These are phyloP conservation scores for Isotomurus palustris DNA, from an alignment of 2,888 invertebrate genomes.

Conservation along the genomic window DNA sequence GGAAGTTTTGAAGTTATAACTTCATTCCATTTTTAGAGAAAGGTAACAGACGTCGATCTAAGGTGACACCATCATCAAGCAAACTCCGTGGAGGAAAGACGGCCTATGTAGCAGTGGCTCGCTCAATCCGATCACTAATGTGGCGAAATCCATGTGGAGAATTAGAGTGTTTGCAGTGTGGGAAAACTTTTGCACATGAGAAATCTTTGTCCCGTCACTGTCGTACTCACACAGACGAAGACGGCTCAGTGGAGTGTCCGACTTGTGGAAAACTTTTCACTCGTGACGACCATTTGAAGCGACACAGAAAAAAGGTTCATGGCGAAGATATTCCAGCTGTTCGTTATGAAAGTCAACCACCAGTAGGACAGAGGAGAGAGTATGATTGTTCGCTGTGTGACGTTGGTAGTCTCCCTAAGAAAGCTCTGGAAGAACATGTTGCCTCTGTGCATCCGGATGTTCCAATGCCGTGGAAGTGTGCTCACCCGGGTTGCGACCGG, in stretches of 20 bases:
- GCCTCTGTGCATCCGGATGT: background rate
- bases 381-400: conserved; percentile 3
- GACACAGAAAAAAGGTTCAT: conserved; percentile 2
- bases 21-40: background rate
- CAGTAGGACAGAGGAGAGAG: background rate
- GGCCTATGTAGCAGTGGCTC: too few species aligned
- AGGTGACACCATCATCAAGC: too few species aligned
- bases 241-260: background rate
- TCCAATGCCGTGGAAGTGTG: conserved; percentile 5
- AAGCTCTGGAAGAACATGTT: background rate
- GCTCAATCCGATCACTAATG: background rate
- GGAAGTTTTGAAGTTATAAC: background rate
- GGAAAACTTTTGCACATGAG: conserved; percentile 3
- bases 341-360: too few species aligned
- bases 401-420: background rate
- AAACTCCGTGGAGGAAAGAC: too few species aligned
- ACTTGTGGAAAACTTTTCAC: background rate
- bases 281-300: background rate
- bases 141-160: background rate
- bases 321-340: conserved; percentile 9
- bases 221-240: background rate
- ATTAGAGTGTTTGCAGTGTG: conserved; percentile 3
- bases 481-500: background rate
- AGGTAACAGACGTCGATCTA: too few species aligned
- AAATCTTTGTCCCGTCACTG: background rate